Conservation (phyloP, 2,888 invertebrate species). For the Chloroclystis v-ata region DNA sequence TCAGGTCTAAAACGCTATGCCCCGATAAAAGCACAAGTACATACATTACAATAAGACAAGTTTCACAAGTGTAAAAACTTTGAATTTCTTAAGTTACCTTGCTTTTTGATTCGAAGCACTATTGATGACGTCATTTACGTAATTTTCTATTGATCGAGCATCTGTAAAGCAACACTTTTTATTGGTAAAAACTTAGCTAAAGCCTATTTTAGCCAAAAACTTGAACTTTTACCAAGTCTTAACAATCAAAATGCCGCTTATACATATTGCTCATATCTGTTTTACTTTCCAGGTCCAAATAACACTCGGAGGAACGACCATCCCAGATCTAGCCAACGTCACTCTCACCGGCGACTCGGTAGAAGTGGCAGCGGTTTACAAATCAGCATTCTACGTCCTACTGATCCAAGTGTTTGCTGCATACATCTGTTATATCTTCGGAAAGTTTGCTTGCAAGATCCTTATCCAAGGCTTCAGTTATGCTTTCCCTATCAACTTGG, state of each 20-base stretch:
- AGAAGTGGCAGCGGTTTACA: conserved; percentile 83
- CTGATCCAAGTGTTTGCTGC: conserved; percentile 89
- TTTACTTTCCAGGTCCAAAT: conserved; percentile 76
- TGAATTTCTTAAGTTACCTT: no score
- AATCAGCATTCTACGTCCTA: conserved; percentile 86
- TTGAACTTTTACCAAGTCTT: no score
- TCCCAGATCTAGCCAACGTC: conserved; percentile 87
- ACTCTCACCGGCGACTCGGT: conserved; percentile 86
- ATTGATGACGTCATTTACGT: no score
- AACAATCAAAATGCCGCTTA: neutral
- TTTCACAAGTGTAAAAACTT: no score
- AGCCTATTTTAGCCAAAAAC: no score
- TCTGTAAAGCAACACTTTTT: no score
- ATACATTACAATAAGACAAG: no score
- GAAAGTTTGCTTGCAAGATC: conserved; percentile 97
- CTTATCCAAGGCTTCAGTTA: conserved; percentile 98
- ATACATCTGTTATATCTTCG: conserved; percentile 93
- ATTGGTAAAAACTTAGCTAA: no score
- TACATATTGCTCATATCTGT: neutral
- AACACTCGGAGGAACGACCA: conserved; percentile 76
- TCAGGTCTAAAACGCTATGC: no score
- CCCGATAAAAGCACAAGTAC: no score
- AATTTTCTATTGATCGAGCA: no score
- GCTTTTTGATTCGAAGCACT: no score
- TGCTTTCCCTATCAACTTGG: conserved; percentile 95